Percentiles rank a stretch among this genome's conserved stretches.
These are phyloP conservation scores for Anthopleura sola DNA, from an alignment of 64 coral and sea anemone genomes.

Conservation along the genomic window DNA sequence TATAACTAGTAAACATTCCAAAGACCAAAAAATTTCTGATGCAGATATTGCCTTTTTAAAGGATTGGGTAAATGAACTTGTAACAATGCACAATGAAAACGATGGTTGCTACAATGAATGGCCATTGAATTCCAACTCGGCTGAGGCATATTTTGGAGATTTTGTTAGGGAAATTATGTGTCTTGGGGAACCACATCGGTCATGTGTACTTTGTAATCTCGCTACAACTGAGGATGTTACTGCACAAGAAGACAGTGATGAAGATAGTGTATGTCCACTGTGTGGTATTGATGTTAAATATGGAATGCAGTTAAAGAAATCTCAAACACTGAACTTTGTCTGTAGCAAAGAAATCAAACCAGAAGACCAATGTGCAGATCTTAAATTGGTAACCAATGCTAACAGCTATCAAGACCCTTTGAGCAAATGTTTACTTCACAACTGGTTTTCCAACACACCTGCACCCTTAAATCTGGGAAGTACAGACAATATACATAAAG, in stretches of 20 bases:
- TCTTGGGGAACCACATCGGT: conserved; percentile 31
- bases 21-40: neutral
- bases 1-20: neutral
- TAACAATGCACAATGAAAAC: neutral
- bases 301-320: conserved; percentile 25
- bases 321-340: neutral
- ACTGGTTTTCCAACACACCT: conserved; percentile 59
- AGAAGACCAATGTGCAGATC: neutral
- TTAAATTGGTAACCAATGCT: neutral
- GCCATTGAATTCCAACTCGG: neutral
- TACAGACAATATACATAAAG: neutral
- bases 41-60: neutral
- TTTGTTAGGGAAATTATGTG: conserved; percentile 12
- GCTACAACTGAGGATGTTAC: neutral
- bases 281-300: conserved; percentile 54
- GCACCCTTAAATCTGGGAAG: conserved; percentile 28
- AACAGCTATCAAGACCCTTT: conserved; percentile 58
- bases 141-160: conserved; percentile 2
- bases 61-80: neutral
- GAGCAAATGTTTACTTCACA: conserved; percentile 58
- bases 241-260: neutral
- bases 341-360: neutral
- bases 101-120: neutral
- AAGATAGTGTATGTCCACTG: conserved; percentile 17
- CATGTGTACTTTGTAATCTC: conserved; percentile 55